Evolutionary conservation across 2,113 vertebrate species (phyloP).

Genomic region (Siniperca knerii): DNA sequence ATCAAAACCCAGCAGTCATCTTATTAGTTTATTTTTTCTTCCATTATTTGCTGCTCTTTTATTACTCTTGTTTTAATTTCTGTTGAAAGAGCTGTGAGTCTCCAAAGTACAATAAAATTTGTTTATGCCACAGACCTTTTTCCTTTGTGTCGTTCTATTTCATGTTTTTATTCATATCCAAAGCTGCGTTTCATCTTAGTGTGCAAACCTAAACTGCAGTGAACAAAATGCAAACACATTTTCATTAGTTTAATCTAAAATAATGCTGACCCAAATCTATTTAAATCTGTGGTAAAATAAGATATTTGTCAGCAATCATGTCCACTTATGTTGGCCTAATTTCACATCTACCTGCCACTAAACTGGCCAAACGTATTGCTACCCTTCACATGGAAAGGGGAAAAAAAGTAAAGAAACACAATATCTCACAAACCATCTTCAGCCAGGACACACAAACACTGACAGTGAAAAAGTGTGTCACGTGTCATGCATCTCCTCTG

Average conservation of each 20-base stretch:
- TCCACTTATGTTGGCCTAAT: neutral
- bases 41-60: constrained; percentile 37
- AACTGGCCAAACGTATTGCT: neutral
- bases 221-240: constrained; percentile 26
- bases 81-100: constrained; percentile 31
- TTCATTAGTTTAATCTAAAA: constrained; percentile 34
- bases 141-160: constrained; percentile 20
- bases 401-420: neutral
- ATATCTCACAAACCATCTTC: constrained; percentile 3
- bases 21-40: constrained; percentile 18
- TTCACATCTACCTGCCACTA: neutral
- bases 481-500: constrained; percentile 52
- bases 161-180: constrained; percentile 48
- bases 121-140: constrained; percentile 4
- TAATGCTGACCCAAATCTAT: constrained; percentile 20
- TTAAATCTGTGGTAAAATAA: constrained; percentile 7
- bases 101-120: constrained; percentile 28
- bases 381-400: neutral
- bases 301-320: neutral
- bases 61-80: constrained; percentile 46
- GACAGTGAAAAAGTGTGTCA: constrained; percentile 32
- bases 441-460: neutral
- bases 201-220: constrained; percentile 24
- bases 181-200: constrained; percentile 31
- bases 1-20: constrained; percentile 35